Evolutionary conservation across 2,888 invertebrate genomes (phyloP).

Genomic region (Pristionchus mayeri): DNA sequence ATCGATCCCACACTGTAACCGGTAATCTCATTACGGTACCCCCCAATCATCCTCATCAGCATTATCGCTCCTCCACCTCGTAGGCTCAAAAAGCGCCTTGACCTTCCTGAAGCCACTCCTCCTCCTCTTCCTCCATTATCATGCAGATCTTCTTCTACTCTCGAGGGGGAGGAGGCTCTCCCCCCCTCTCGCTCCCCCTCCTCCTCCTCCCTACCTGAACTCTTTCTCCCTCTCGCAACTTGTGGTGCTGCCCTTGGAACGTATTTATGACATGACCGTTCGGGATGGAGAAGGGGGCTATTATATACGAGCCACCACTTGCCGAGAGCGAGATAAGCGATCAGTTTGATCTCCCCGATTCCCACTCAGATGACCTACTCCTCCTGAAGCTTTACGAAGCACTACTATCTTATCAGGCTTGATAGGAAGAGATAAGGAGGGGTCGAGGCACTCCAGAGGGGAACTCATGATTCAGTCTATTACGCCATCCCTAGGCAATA

Average conservation of each 20-base stretch:
- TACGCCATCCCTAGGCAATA: neutral
- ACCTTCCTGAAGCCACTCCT: neutral
- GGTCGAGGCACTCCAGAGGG: neutral
- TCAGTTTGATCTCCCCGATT: conserved; percentile 19
- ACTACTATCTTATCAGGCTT: conserved; percentile 17
- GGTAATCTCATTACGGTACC: conserved; percentile 19
- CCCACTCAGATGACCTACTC: no score
- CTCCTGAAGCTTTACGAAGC: neutral
- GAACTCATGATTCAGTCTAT: neutral
- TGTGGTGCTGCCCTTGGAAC: neutral
- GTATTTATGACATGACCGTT: conserved; percentile 39
- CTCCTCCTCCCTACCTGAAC: neutral
- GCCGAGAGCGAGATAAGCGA: conserved; percentile 16
- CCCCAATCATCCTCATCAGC: conserved; percentile 11
- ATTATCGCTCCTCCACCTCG: no score
- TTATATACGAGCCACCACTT: conserved; percentile 1
- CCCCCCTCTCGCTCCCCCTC: neutral
- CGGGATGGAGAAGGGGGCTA: neutral
- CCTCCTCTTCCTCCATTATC: conserved; percentile 8
- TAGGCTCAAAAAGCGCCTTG: conserved; percentile 27
- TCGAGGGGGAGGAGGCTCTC: neutral
- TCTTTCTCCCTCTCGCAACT: neutral
- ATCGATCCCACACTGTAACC: neutral
- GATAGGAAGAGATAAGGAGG: neutral
- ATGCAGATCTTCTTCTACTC: conserved; percentile 11